Conservation (phyloP, 2,113 vertebrate species). For the Burhinus oedicnemus region DNA sequence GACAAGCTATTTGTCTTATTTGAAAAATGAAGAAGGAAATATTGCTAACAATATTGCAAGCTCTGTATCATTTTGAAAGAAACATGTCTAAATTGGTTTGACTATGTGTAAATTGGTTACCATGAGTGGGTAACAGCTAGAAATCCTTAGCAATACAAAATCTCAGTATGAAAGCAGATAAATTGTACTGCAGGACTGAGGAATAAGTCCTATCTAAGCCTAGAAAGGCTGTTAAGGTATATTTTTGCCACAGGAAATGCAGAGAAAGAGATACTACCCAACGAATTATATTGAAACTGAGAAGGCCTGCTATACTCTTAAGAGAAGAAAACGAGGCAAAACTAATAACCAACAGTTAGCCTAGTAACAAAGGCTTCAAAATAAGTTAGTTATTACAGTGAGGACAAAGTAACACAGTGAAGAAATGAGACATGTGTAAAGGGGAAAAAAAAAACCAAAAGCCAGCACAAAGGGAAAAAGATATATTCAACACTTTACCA, state of each 20-base stretch:
- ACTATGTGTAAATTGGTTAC: constrained; percentile 22
- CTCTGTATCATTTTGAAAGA: neutral
- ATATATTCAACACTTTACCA: neutral
- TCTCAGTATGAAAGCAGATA: neutral
- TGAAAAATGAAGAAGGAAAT: neutral
- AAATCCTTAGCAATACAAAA: constrained; percentile 8
- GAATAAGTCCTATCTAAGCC: neutral
- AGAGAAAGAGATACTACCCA: neutral
- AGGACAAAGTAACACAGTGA: neutral
- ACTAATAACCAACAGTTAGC: neutral
- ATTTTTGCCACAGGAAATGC: neutral
- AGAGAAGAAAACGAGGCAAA: neutral
- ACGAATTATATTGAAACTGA: neutral
- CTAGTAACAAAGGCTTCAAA: neutral
- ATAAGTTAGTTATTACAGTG: neutral
- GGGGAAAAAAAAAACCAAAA: accelerated
- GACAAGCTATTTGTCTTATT: neutral
- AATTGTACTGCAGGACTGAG: neutral
- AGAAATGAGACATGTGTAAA: neutral
- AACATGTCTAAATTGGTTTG: neutral
- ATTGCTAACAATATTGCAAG: neutral
- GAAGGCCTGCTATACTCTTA: neutral
- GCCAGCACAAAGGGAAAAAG: neutral
- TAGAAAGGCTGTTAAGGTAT: neutral
- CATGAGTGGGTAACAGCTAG: neutral